Base-by-base conservation (phyloP, 1,140 invertebrate species). In the Drosophila saltans region DNA sequence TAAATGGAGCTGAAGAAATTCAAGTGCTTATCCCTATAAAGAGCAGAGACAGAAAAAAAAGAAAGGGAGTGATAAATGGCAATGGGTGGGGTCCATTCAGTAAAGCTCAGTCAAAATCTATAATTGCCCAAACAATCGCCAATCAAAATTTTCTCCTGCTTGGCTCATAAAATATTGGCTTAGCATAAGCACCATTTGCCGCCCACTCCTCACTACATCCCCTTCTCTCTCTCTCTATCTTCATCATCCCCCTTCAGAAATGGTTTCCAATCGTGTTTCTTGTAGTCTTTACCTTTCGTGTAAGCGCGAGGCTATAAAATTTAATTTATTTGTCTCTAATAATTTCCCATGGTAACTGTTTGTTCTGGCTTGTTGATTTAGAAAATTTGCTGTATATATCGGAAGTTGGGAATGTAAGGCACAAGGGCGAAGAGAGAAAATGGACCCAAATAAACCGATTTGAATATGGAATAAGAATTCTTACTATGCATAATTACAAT, bases 321-420 rank as follows among this genome's bases (percentile, higher is more conserved):
- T 89, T 84, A 89, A 89, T 89, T 89, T 89, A 89, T 89, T 89
- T 89, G 84, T 84, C 74, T 81, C 84, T 84, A 89, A 89, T 89
- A 89, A 90, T 89, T 89, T 89, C 84, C 84, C 84, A 89, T 83
- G 84, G 85, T 85, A 88, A 89, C 81, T 89, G 84, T 90, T 89
- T 89, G 66, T 65, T 77, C 73, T 69, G 66, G 66, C 67, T 64
- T 43, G 55, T 73, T 61, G 41, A 43, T 62, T 8, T n/a, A 16
- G 48, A 60, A 56, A 71, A 72, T 36, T 40, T 30, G 16, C 16
- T 9, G n/a, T 33, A 36, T 30, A 30, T 58, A 21, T 36, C 2
- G 9, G 9, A 39, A 21, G 9, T 0, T 6, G 36, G 28, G 45
- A 10, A 10, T 52, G 2, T 26, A 26, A 26, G 45, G 45, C 45